These are phyloP conservation scores for Gymnodraco acuticeps DNA, from an alignment of 2,797 vertebrate genomes.

Conservation along the genomic window DNA sequence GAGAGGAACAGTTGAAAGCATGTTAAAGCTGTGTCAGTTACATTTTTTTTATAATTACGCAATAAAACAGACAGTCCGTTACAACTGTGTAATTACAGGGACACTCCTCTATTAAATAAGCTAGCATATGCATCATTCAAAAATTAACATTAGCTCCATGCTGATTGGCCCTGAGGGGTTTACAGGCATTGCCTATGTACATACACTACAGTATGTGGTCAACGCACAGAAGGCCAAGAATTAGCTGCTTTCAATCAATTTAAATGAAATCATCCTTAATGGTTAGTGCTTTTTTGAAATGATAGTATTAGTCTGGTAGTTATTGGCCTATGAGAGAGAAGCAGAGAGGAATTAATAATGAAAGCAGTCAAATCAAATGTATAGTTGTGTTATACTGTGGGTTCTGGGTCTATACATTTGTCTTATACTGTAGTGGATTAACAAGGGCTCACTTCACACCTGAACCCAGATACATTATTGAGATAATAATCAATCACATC, in stretches of 20 bases:
- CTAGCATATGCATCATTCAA: constrained; percentile 23
- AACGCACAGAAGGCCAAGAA: not conserved
- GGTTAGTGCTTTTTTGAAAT: not conserved
- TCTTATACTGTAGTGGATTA: not conserved
- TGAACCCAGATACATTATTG: not conserved
- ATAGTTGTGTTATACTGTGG: not conserved
- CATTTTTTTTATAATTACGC: too few species aligned
- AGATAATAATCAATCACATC: not conserved
- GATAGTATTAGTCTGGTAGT: not conserved
- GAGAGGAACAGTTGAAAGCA: not conserved
- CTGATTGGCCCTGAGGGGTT: constrained; percentile 1
- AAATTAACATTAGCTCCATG: constrained; percentile 19
- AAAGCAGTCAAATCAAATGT: not conserved
- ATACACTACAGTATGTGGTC: not conserved
- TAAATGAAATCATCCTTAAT: not conserved
- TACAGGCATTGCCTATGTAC: not conserved
- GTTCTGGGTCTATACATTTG: constrained; percentile 1
- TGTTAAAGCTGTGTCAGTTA: not conserved
- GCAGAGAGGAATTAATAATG: constrained; percentile 10
- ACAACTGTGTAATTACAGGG: too few species aligned
- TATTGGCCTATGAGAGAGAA: not conserved
- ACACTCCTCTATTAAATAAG: constrained; percentile 8
- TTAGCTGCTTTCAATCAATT: not conserved
- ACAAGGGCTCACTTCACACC: too few species aligned
- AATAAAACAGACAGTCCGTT: too few species aligned